Conservation (phyloP, 2,888 invertebrate species). For the Pherbina coryleti region DNA sequence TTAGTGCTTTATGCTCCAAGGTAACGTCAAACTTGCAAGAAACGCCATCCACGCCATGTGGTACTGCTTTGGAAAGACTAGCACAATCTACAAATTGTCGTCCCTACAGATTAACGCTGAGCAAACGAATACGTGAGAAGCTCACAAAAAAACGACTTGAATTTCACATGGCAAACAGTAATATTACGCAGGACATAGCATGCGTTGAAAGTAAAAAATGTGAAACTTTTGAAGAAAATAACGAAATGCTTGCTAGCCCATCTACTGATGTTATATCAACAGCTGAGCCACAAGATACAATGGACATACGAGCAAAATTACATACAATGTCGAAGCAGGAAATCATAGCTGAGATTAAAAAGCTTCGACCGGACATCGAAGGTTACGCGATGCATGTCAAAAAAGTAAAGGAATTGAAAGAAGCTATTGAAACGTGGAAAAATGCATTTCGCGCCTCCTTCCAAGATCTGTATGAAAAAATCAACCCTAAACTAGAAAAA, state of each 20-base stretch:
- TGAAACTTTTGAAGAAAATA: neutral
- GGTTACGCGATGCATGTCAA: constrained; percentile 42
- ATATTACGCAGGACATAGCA: neutral
- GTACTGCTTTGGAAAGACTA: neutral
- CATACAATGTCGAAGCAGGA: constrained; percentile 5
- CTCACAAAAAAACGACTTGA: constrained; percentile 56
- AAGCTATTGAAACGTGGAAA: constrained; percentile 57
- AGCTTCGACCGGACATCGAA: constrained; percentile 48
- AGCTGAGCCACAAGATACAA: neutral
- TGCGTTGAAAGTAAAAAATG: neutral
- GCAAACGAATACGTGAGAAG: constrained; percentile 49
- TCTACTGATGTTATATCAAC: no score
- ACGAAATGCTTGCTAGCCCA: no score
- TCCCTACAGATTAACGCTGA: constrained; percentile 54
- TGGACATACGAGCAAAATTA: neutral
- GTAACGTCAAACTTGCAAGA: neutral
- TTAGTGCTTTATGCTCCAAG: neutral
- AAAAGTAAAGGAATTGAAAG: constrained; percentile 50
- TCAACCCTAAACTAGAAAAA: constrained; percentile 47
- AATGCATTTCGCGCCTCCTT: constrained; percentile 56
- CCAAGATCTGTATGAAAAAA: constrained; percentile 54
- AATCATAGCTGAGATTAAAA: constrained; percentile 39
- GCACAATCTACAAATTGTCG: constrained; percentile 50
- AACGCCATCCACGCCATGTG: constrained; percentile 50
- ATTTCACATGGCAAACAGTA: constrained; percentile 46